Conservation (phyloP, 2,113 vertebrate genomes). For the Herpetotheres cachinnans region DNA sequence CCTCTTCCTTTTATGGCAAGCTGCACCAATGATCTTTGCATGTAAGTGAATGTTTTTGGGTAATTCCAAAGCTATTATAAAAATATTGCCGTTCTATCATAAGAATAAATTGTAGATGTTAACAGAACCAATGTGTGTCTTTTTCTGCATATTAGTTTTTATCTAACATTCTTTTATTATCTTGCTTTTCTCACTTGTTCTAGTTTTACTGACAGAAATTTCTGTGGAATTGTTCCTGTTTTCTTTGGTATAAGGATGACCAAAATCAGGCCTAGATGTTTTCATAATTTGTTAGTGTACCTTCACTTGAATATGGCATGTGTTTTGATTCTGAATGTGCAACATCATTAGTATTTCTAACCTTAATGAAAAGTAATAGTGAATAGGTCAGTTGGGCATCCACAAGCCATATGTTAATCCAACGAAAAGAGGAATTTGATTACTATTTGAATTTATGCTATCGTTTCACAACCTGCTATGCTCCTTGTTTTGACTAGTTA, state of each 20-base stretch:
- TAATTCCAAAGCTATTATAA: background rate
- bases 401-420: background rate
- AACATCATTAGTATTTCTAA: background rate
- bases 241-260: background rate
- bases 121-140: background rate
- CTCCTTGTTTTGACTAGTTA: background rate
- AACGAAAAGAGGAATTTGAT: background rate
- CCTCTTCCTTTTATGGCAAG: constrained; percentile 90
- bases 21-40: constrained; percentile 93
- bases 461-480: background rate
- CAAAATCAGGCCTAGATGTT: background rate
- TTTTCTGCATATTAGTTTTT: background rate
- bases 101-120: background rate
- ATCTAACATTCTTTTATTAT: background rate
- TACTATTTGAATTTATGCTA: background rate
- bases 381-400: background rate
- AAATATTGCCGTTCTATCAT: fast-evolving
- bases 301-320: background rate
- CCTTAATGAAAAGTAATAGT: background rate
- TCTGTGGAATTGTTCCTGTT: background rate
- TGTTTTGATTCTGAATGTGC: background rate
- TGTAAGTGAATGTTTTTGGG: constrained; percentile 77
- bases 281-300: background rate
- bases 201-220: background rate
- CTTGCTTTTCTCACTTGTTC: background rate